Evolutionary conservation across 2,113 vertebrate genomes (phyloP), one percentile per base, ranked within the genome.

Genomic region (Synodontis membranacea): DNA sequence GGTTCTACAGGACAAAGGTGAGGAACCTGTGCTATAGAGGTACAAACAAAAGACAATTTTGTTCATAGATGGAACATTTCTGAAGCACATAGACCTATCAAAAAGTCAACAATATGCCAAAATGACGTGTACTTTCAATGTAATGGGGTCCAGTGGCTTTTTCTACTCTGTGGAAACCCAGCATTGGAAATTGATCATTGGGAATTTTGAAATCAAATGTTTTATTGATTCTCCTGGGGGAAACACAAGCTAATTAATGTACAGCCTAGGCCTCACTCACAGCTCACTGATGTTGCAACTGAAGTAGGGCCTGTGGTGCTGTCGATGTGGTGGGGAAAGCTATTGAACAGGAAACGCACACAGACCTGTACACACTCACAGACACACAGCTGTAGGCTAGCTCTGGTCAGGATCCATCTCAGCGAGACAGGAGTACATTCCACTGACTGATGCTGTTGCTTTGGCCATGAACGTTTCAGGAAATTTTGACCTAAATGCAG

Each of bases 381-480:
- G 28, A 66, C 64, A 90, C 90, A 86, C 70, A 75, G 66, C 86
- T 87, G 70, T 86, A 75, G 87, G 90, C 89, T 89, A 39, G 80
- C 85, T 88, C 23, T 50, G 88, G 87, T 89, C 44, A 83, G 85
- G 81, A 31, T 64, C 86, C 88, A 86, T 80, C 89, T 75, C 88
- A 91, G 91, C 68, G 82, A 91, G 92, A 78, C 83, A 52, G 80
- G 78, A 93, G 90, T 72, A 86, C 1, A 91, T 93, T 88, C 89
- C 78, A 93, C 90, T 89, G 92, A 94, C 91, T 89, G 88, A 25
- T 50, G 58, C 46, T 84, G 28, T 81, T 91, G 83, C 86, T 87
- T 84, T 80, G 28, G 19, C 4, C 44, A 37, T 85, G 52, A 42
- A 50, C 66, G 0, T 56, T 54, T 74, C 12, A 72, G 42, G 42